Base-by-base conservation (phyloP, 1,140 invertebrate species). In the Heliconius himera region DNA sequence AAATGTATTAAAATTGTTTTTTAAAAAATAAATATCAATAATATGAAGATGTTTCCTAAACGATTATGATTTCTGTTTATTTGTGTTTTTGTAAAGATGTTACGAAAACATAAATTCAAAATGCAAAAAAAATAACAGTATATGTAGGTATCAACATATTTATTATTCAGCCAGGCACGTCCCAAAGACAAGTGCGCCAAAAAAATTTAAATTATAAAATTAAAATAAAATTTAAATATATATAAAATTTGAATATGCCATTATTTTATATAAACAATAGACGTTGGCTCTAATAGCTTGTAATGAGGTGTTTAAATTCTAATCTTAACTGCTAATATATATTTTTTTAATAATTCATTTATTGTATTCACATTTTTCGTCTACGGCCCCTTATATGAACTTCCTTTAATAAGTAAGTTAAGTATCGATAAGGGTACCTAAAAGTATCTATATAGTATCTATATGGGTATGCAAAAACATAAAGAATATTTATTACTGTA, bases 281-380 rank as follows among this genome's bases (percentile, higher is more conserved):
- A 33, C 11, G 9, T 51, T 26, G 26, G 18, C 54, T 46, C 73
- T 54, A 74, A 74, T 18, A 74, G 73, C 73, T 26, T 51, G 16
- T 74, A 74, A 74, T 74, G 73, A 74, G 73, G n/a, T 51, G 73
- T 74, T 74, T 54, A 51, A 29, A 74, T 74, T 74, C 73, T 51
- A 54, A 49, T 29, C 46, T 51, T 22, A 22, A 5, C 22, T 9
- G 18, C 22, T 4, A 16, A 66, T 29, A 36, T 16, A 66, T 26
- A 29, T 13, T 29, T 66, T 26, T 26, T 26, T 66, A 66, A 66
- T 11, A 66, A 36, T 6, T 36, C 26, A 13, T 60, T 38, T 29
- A 22, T 73, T 73, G 72, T 74, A 74, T 74, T 54, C 73, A 74
- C 5, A 54, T 1, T 51, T 74, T 74, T 74, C 46, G 73, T 26